Evolutionary conservation across 2,797 vertebrate genomes (phyloP).

Genomic region (Manis pentadactyla): DNA sequence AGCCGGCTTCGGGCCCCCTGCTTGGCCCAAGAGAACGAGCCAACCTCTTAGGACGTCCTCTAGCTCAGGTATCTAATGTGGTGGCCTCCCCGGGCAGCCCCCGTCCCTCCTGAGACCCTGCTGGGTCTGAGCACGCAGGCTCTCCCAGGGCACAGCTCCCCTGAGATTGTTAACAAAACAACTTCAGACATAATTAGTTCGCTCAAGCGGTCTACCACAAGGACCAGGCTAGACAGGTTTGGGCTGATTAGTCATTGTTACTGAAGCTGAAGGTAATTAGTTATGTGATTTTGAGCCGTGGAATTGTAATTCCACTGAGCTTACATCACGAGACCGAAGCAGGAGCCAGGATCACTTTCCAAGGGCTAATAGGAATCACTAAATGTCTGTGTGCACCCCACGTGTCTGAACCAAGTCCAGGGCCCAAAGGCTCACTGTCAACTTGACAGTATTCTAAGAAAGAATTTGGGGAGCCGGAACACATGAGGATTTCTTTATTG

Average conservation of each 20-base stretch:
- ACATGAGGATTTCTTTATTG: neutral
- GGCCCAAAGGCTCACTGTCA: neutral
- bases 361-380: neutral
- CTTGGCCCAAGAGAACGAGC: neutral
- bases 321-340: neutral
- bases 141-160: accelerated
- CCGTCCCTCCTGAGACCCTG: accelerated
- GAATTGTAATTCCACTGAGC: neutral
- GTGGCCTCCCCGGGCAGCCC: no score
- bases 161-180: neutral
- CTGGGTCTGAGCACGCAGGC: neutral
- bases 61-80: accelerated
- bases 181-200: neutral
- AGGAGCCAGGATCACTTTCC: neutral
- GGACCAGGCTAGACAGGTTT: neutral
- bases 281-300: neutral
- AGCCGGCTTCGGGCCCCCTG: neutral
- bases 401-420: neutral
- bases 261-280: neutral
- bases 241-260: neutral
- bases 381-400: accelerated
- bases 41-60: neutral
- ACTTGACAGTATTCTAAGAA: neutral
- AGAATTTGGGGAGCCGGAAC: neutral
- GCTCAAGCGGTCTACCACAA: neutral